Evolutionary conservation across 2,797 vertebrate species (phyloP).

Genomic region (Aphelocoma californica): DNA sequence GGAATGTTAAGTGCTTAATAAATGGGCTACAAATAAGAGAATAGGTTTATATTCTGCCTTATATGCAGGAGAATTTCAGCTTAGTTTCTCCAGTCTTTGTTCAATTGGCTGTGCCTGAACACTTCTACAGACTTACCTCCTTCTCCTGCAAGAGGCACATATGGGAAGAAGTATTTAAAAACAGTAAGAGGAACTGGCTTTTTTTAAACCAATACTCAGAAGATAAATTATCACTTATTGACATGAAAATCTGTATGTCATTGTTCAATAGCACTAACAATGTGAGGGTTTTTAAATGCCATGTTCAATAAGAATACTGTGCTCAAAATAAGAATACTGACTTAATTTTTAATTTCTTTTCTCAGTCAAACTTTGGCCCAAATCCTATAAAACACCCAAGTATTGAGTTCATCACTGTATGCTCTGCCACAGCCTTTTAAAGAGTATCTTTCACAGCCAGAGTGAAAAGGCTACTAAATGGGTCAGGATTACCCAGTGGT

Average conservation of each 20-base stretch:
- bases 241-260: neutral
- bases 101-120: neutral
- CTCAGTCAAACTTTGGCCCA: neutral
- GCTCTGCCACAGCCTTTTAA: neutral
- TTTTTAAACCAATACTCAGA: neutral
- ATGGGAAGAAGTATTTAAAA: neutral
- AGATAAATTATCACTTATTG: neutral
- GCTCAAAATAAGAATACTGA: neutral
- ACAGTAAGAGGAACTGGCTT: neutral
- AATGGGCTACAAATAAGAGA: neutral
- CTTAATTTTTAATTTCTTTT: neutral
- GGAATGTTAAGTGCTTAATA: neutral
- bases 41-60: neutral
- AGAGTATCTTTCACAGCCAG: slow-evolving; percentile 24
- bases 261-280: neutral
- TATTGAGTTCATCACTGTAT: neutral
- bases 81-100: neutral
- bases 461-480: neutral
- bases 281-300: neutral
- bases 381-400: neutral
- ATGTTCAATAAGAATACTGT: neutral
- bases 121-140: neutral
- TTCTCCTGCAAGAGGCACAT: neutral
- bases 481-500: neutral
- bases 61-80: neutral